A percentile compares a stretch with the other conserved stretches of the same genome.
phyloP scores from a whole-genome alignment of 1,140 invertebrate genomes.

The Nebria ingens region DNA sequence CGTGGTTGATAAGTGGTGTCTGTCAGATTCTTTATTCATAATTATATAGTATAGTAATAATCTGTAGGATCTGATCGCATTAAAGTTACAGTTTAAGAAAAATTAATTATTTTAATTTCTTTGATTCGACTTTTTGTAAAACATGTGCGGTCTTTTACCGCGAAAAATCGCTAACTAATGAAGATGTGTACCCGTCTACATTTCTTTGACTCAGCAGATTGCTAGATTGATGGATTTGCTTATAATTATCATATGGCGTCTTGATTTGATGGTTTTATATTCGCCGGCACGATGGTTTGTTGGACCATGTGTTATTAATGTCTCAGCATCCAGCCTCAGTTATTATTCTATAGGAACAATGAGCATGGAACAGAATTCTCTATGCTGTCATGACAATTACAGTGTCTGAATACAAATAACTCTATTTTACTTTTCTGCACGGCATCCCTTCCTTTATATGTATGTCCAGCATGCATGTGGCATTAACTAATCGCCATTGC shows the following conservation, averaged over 20 bases:
- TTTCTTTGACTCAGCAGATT: background rate
- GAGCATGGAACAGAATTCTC: background rate
- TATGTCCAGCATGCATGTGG: background rate
- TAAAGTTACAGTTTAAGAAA: no score
- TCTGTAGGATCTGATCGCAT: no score
- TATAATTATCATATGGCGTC: background rate
- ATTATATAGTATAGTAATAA: no score
- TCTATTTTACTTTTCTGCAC: background rate
- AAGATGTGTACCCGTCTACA: background rate
- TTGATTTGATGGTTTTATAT: background rate
- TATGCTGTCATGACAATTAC: background rate
- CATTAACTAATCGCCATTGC: background rate
- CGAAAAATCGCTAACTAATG: no score
- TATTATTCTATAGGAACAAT: conserved; percentile 1
- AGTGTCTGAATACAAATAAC: conserved; percentile 1
- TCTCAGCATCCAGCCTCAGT: background rate
- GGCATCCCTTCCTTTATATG: background rate
- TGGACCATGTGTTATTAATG: background rate
- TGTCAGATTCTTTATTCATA: no score
- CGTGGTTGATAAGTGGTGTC: no score
- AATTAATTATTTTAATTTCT: no score
- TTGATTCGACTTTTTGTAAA: no score
- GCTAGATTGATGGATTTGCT: background rate
- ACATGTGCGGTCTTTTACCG: no score
- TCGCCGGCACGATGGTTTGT: background rate